A percentile compares a stretch with the other conserved stretches of the same genome.
phyloP scores from a whole-genome alignment of 2,888 invertebrate species.

The Mythimna albipuncta region DNA sequence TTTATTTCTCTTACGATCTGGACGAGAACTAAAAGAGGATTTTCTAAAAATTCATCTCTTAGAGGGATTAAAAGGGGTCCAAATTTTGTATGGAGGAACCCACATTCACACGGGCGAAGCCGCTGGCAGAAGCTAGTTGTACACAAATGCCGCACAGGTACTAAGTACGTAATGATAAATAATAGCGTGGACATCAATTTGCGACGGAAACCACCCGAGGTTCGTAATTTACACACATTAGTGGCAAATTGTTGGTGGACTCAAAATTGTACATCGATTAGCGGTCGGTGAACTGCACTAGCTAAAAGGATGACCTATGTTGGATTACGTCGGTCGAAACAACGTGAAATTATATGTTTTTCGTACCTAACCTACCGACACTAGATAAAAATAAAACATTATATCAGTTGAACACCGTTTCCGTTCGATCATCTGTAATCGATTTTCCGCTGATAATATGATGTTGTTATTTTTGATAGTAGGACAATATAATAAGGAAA shows the following conservation, averaged over 20 bases:
- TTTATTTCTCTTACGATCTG: too few species aligned
- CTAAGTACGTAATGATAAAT: constrained; percentile 25
- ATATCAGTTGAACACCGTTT: background rate
- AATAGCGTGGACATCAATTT: constrained; percentile 25
- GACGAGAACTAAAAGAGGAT: too few species aligned
- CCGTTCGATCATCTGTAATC: too few species aligned
- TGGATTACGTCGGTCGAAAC: constrained; percentile 21
- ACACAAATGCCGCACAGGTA: background rate
- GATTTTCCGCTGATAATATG: too few species aligned
- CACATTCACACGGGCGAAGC: too few species aligned
- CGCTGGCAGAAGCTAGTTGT: too few species aligned
- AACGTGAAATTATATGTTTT: background rate
- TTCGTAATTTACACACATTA: constrained; percentile 48
- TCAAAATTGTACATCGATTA: constrained; percentile 48
- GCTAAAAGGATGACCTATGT: constrained; percentile 36
- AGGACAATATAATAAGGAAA: background rate
- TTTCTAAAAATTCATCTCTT: too few species aligned
- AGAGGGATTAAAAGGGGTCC: too few species aligned
- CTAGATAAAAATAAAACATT: background rate
- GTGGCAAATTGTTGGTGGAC: constrained; percentile 33
- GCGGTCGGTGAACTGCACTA: constrained; percentile 41
- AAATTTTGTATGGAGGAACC: too few species aligned
- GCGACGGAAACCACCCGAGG: constrained; percentile 22
- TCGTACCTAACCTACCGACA: background rate
- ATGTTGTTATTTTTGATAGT: too few species aligned